Evolutionary conservation across 2,888 invertebrate genomes (phyloP).

Genomic region (Laspeyria flexula): DNA sequence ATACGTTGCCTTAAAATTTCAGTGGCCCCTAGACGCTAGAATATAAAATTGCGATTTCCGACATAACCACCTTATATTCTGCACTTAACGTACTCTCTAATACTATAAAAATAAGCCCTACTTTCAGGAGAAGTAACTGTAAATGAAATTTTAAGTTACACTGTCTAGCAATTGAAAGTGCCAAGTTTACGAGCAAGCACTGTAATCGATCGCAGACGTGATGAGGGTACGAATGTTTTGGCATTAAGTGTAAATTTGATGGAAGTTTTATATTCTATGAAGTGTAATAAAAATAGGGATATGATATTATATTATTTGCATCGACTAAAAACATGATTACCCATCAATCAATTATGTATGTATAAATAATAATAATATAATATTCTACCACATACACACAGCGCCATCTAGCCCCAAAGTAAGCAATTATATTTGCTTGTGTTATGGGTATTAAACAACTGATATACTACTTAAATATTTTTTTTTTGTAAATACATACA

Average conservation of each 20-base stretch:
- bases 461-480: too few relatives aligned
- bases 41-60: slow-evolving; percentile 33
- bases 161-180: slow-evolving; percentile 56
- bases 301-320: too few relatives aligned
- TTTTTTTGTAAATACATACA: too few relatives aligned
- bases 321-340: too few relatives aligned
- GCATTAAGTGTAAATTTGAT: slow-evolving; percentile 47
- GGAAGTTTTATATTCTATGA: slow-evolving; percentile 42
- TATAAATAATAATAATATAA: too few relatives aligned
- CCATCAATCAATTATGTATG: too few relatives aligned
- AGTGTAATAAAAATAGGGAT: slow-evolving; percentile 25
- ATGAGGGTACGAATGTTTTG: slow-evolving; percentile 43
- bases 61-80: slow-evolving; percentile 8
- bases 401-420: too few relatives aligned
- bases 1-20: slow-evolving; percentile 27
- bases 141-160: slow-evolving; percentile 34
- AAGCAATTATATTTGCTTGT: too few relatives aligned
- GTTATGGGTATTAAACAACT: too few relatives aligned
- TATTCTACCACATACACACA: too few relatives aligned
- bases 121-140: slow-evolving; percentile 7
- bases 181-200: slow-evolving; percentile 62
- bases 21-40: slow-evolving; percentile 25
- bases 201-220: slow-evolving; percentile 67
- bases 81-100: background rate
- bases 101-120: background rate